Evolutionary conservation across 2,888 invertebrate species (phyloP).

Genomic region (Dermolepida albohirtum): DNA sequence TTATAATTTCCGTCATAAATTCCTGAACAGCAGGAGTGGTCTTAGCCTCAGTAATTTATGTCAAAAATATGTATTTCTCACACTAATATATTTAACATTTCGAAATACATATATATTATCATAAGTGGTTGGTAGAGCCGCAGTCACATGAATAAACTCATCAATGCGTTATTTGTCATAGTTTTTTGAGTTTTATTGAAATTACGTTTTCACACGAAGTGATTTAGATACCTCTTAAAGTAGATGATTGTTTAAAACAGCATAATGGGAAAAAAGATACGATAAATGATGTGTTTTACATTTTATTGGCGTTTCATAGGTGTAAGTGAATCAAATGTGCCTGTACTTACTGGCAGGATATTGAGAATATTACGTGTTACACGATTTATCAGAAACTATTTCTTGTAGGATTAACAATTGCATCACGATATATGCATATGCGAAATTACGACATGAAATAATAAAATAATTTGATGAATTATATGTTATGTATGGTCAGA

Average conservation of each 20-base stretch:
- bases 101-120: too few relatives aligned
- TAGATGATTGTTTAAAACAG: too few relatives aligned
- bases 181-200: too few relatives aligned
- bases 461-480: neutral
- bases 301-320: neutral
- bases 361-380: slow-evolving; percentile 9
- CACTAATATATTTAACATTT: too few relatives aligned
- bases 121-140: too few relatives aligned
- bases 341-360: neutral
- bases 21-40: slow-evolving; percentile 24
- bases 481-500: too few relatives aligned
- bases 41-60: slow-evolving; percentile 18
- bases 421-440: neutral
- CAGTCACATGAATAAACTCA: too few relatives aligned
- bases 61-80: slow-evolving; percentile 12
- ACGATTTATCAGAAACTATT: slow-evolving; percentile 21
- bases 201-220: too few relatives aligned
- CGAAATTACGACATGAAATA: slow-evolving; percentile 4
- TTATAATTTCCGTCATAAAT: slow-evolving; percentile 15
- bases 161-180: too few relatives aligned
- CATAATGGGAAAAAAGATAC: too few relatives aligned
- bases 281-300: neutral
- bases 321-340: neutral
- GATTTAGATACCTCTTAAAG: too few relatives aligned
- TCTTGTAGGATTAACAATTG: slow-evolving; percentile 11